Evolutionary conservation across 2,797 vertebrate species (phyloP), one percentile per base, ranked within the genome.

Genomic region (Rhabdomys pumilio): DNA sequence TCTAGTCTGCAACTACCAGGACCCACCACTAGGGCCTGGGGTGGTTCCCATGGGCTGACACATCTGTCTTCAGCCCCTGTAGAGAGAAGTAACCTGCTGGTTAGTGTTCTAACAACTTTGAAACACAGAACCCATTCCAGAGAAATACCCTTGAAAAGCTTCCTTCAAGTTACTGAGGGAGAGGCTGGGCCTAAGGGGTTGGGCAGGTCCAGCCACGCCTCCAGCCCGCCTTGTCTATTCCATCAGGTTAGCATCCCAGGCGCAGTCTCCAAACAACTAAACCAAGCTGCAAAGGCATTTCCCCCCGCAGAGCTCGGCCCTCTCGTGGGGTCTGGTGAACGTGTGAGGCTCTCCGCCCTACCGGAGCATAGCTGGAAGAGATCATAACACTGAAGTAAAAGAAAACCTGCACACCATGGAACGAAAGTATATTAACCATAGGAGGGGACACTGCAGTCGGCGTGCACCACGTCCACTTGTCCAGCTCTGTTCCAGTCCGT

Each of bases 271-370:
- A 7, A 92, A 94, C 77, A 20, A 92, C 73, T 34, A 77, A 82
- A 47, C 65, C 92, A 93, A 50, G 95, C 87, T 63, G 83, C 57
- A 96, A 89, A 90, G 98, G 97, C 97, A 97, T 98, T 97, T 96
- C 98, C 97, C 97, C 38, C 97, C 97, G 98, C 94, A 94, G 97
- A 91, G 95, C 85, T 88, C 97, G 89, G 57, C 91, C 97, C 97
- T 94, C 98, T 90, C 96, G 92, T 97, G 96, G 97, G 98, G 98
- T 98, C 98, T 97, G 97, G 73, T 53, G 94, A 85, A 76, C 97
- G 85, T 97, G 50, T 96, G 96, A 34, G 77, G 98, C 97, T 91
- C 98, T 97, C 44, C 95, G 98, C 98, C 98, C 98, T 98, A 98
- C 89, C n/a, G 95, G 97, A 98, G 96, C 91, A 41, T 73, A 94